Conservation (phyloP, 2,113 vertebrate genomes). For the Silurus meridionalis region DNA sequence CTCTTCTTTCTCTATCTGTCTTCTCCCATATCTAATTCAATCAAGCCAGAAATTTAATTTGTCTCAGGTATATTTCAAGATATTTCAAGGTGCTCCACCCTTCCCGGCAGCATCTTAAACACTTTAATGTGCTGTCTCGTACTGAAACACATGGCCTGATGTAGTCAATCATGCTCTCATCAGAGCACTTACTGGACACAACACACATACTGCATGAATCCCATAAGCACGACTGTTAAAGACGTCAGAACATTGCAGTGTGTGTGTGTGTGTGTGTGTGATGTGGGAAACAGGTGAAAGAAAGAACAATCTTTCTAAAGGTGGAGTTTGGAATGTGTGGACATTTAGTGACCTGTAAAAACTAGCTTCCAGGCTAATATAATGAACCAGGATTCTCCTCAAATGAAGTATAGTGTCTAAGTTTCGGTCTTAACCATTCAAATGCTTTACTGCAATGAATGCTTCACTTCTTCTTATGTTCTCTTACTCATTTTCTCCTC, state of each 20-base stretch:
- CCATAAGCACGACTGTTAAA: neutral
- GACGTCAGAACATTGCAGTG: neutral
- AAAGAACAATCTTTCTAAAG: neutral
- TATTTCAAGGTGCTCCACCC: constrained; percentile 14
- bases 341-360: neutral
- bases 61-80: constrained; percentile 20
- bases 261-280: neutral
- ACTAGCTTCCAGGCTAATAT: neutral
- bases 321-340: neutral
- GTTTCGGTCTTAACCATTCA: neutral
- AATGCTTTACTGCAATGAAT: neutral
- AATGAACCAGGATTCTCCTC: neutral
- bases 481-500: neutral
- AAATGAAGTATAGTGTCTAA: neutral
- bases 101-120: constrained; percentile 10
- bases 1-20: neutral
- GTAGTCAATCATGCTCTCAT: neutral
- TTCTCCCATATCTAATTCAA: constrained; percentile 22
- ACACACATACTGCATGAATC: neutral
- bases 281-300: neutral
- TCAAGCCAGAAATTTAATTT: constrained; percentile 4
- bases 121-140: constrained; percentile 17
- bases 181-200: constrained; percentile 10
- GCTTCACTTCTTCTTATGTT: no score
- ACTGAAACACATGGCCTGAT: constrained; percentile 16